These are phyloP conservation scores for Rhagophthalmus giganteus DNA, from an alignment of 2,888 invertebrate species.

Conservation along the genomic window DNA sequence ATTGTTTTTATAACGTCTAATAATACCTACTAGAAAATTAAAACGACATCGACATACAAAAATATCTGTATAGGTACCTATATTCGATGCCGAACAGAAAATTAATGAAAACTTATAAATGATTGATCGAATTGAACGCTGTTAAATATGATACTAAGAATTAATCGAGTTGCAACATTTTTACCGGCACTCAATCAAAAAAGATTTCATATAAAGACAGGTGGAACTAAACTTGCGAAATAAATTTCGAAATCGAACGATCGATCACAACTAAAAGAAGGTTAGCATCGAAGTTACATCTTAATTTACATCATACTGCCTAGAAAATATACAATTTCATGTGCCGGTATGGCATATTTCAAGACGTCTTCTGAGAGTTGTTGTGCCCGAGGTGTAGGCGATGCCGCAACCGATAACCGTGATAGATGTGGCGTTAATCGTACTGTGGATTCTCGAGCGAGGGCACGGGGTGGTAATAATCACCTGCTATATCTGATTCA, in stretches of 20 bases:
- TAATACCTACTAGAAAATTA: no score
- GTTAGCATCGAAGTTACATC: conserved; percentile 19
- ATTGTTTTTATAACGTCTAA: no score
- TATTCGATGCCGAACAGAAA: no score
- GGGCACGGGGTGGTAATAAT: conserved; percentile 45
- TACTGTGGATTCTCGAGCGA: conserved; percentile 27
- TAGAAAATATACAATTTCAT: conserved; percentile 16
- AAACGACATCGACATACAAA: no score
- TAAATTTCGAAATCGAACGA: conserved; percentile 10
- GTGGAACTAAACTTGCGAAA: neutral
- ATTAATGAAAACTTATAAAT: no score
- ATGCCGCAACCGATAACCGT: conserved; percentile 32
- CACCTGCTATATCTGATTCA: conserved; percentile 52
- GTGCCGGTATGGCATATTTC: conserved; percentile 13
- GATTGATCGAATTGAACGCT: no score
- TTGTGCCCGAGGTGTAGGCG: conserved; percentile 16
- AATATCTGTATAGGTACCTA: no score
- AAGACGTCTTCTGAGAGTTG: conserved; percentile 10
- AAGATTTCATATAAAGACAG: neutral
- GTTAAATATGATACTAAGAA: no score
- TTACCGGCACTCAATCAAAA: neutral
- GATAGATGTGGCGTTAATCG: conserved; percentile 39
- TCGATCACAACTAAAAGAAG: conserved; percentile 22
- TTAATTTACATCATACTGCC: conserved; percentile 18
- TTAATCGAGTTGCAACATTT: no score